phyloP scores from a whole-genome alignment of 2,113 vertebrate species.

The Trematocara unimaculatum region DNA sequence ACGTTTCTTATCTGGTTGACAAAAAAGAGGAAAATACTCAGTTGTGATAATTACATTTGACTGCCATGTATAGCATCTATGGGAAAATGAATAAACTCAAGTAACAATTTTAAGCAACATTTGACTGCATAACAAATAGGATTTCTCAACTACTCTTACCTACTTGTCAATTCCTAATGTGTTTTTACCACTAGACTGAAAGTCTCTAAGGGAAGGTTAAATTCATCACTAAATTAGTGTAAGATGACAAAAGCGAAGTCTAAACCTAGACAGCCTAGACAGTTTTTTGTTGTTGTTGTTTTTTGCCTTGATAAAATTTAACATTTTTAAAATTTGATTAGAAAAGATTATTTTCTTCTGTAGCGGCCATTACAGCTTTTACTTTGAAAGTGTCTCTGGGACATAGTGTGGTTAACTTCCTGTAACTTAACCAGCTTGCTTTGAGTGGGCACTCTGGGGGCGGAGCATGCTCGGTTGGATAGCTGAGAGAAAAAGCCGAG shows the following conservation, averaged over 20 bases:
- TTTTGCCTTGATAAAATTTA: not conserved
- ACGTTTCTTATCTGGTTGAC: not conserved
- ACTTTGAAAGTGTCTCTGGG: not conserved
- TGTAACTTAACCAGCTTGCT: not conserved
- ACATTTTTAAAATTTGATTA: not conserved
- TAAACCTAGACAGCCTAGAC: not conserved
- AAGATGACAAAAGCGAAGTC: not conserved
- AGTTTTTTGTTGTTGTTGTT: not conserved
- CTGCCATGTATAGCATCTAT: not conserved
- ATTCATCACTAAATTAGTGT: not conserved
- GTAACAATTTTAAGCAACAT: not conserved
- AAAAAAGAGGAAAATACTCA: not conserved
- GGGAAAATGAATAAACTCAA: not conserved
- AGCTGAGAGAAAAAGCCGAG: not conserved
- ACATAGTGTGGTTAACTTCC: not conserved
- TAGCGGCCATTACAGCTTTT: not conserved
- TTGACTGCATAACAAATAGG: not conserved
- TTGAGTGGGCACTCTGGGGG: not conserved
- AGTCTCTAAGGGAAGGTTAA: not conserved
- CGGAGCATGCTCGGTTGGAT: conserved; percentile 5
- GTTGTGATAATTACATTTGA: not conserved
- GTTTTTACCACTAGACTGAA: not conserved
- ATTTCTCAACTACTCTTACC: not conserved
- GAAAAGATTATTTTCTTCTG: not conserved
- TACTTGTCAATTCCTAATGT: not conserved